A percentile compares a stretch with the other conserved stretches of the same genome.
These are phyloP conservation scores for Macrochelys suwanniensis DNA, from an alignment of 2,797 vertebrate genomes.

Conservation along the genomic window DNA sequence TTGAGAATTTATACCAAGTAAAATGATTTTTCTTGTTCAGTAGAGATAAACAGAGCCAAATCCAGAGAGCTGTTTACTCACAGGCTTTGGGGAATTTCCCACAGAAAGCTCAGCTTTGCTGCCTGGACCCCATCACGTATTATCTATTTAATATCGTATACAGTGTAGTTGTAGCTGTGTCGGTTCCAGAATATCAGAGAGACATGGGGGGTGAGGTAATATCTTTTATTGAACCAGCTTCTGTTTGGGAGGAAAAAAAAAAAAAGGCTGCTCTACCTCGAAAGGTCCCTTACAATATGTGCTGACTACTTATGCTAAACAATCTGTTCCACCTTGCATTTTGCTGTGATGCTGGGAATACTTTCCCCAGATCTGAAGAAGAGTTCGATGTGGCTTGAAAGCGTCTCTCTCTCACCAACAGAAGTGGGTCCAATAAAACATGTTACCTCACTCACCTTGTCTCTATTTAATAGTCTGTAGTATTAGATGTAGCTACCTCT, in stretches of 20 bases:
- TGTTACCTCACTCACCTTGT: not conserved
- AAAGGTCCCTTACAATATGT: not conserved
- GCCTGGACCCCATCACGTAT: accelerated
- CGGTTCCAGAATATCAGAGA: not conserved
- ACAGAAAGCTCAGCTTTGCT: not conserved
- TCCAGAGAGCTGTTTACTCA: not conserved
- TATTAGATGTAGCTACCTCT: not conserved
- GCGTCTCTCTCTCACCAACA: not conserved
- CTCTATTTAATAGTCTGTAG: not conserved
- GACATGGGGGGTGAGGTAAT: not conserved
- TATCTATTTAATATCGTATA: not conserved
- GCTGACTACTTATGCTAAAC: not conserved
- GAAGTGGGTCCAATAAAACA: not conserved
- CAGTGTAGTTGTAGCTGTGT: not conserved
- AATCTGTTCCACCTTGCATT: not conserved
- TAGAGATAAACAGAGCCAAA: not conserved
- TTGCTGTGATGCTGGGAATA: not conserved
- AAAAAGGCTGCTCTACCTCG: not conserved
- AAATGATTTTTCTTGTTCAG: not conserved
- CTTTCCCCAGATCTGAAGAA: not conserved
- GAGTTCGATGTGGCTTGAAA: not conserved
- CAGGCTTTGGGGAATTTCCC: not conserved
- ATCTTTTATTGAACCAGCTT: not conserved
- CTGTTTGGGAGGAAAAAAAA: not conserved
- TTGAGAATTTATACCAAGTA: not conserved